Percentiles rank a stretch among this genome's conserved stretches.
These are phyloP conservation scores for Homalodisca vitripennis DNA, from an alignment of 1,140 invertebrate species.

Conservation along the genomic window DNA sequence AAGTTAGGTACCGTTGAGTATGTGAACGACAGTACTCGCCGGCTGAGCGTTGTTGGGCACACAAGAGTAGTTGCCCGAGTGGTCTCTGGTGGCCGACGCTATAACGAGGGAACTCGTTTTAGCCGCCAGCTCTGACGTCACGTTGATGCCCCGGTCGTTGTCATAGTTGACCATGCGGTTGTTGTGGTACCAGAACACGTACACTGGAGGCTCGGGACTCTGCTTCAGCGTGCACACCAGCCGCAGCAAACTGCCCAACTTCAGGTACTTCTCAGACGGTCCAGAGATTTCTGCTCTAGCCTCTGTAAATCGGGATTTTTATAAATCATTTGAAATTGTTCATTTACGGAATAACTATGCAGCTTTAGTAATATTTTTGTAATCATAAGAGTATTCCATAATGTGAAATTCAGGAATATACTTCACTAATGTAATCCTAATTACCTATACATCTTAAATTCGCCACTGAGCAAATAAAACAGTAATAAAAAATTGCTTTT, in stretches of 20 bases:
- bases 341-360: no score
- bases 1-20: slow-evolving; percentile 80
- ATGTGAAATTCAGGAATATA: no score
- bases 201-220: slow-evolving; percentile 78
- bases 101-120: slow-evolving; percentile 65
- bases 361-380: no score
- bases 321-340: no score
- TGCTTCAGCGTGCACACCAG: slow-evolving; percentile 76
- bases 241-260: slow-evolving; percentile 77
- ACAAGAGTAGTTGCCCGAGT: slow-evolving; percentile 88
- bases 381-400: no score
- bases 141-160: slow-evolving; percentile 77
- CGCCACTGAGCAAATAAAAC: no score
- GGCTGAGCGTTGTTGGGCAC: slow-evolving; percentile 81
- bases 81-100: slow-evolving; percentile 61
- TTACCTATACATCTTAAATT: no score
- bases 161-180: slow-evolving; percentile 89
- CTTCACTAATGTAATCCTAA: no score
- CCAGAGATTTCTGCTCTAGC: slow-evolving; percentile 82
- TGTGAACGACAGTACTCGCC: slow-evolving; percentile 80
- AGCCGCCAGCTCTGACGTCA: slow-evolving; percentile 63
- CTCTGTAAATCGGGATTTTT: slow-evolving; percentile 58
- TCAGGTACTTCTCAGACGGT: slow-evolving; percentile 79
- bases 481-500: no score
- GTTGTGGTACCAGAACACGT: slow-evolving; percentile 90